Conservation (phyloP, 2,113 vertebrate species). For the Silurus asotus region DNA sequence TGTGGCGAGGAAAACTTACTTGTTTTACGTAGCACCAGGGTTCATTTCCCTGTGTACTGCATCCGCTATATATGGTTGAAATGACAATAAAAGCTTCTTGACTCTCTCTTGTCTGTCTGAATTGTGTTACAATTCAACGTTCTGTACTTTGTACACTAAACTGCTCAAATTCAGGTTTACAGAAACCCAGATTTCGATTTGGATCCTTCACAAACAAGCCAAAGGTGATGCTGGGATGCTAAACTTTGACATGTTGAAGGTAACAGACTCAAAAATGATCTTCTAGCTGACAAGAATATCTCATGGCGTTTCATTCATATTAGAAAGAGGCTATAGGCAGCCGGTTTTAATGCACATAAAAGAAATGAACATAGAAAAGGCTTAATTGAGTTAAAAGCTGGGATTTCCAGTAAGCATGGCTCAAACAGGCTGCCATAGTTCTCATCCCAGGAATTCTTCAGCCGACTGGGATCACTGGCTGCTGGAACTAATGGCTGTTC, state of each 20-base stretch:
- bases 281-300: background rate
- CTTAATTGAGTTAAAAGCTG: conserved; percentile 19
- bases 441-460: conserved; percentile 4
- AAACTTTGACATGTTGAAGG: background rate
- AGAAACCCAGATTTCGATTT: background rate
- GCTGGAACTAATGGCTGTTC: conserved; percentile 52
- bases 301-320: background rate
- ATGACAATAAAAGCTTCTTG: too few relatives aligned
- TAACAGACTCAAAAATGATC: background rate
- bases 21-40: too few relatives aligned
- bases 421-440: conserved; percentile 22
- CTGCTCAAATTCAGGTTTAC: background rate
- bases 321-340: background rate
- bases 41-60: too few relatives aligned
- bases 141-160: background rate
- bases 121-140: background rate
- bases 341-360: conserved; percentile 4
- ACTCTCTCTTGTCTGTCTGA: too few relatives aligned
- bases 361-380: conserved; percentile 13
- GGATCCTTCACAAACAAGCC: background rate
- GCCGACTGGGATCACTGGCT: conserved; percentile 18
- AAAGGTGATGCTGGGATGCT: background rate
- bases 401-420: conserved; percentile 27
- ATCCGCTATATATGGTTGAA: too few relatives aligned
- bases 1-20: too few relatives aligned